These are phyloP conservation scores for Epicauta chinensis DNA, from an alignment of 1,140 invertebrate species.

Conservation along the genomic window DNA sequence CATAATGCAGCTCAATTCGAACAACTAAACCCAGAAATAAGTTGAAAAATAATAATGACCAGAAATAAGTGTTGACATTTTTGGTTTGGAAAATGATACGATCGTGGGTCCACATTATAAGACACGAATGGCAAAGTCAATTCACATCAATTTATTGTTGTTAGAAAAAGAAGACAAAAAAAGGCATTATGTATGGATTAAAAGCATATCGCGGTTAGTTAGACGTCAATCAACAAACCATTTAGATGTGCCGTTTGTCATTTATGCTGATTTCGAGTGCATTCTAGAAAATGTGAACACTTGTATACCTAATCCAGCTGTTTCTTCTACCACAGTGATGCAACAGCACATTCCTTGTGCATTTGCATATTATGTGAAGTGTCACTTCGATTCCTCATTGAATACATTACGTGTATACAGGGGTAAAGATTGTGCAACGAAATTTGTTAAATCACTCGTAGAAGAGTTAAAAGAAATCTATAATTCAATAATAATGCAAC, in stretches of 20 bases:
- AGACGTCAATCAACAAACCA: slow-evolving; percentile 27
- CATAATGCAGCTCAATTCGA: too few relatives aligned
- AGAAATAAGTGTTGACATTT: too few relatives aligned
- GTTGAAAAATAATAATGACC: too few relatives aligned
- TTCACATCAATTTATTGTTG: slow-evolving; percentile 1
- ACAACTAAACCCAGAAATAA: too few relatives aligned
- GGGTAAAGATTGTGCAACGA: background rate
- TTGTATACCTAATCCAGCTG: too few relatives aligned
- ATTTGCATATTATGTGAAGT: background rate
- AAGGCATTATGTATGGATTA: slow-evolving; percentile 36
- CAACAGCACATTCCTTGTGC: background rate
- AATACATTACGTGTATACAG: background rate
- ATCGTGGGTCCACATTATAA: too few relatives aligned
- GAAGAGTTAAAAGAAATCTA: background rate
- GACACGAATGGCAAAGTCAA: too few relatives aligned
- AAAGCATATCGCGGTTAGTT: slow-evolving; percentile 31
- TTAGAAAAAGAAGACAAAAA: too few relatives aligned
- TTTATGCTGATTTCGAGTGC: background rate
- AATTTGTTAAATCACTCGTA: background rate
- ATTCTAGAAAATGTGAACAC: background rate
- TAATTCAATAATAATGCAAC: too few relatives aligned
- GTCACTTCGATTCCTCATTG: background rate
- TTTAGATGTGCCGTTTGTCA: background rate
- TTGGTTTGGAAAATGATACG: too few relatives aligned
- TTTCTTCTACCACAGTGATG: too few relatives aligned